Percentiles rank a stretch among this genome's conserved stretches.
Conservation (phyloP, 2,113 vertebrate genomes). For the Mesocricetus auratus region DNA sequence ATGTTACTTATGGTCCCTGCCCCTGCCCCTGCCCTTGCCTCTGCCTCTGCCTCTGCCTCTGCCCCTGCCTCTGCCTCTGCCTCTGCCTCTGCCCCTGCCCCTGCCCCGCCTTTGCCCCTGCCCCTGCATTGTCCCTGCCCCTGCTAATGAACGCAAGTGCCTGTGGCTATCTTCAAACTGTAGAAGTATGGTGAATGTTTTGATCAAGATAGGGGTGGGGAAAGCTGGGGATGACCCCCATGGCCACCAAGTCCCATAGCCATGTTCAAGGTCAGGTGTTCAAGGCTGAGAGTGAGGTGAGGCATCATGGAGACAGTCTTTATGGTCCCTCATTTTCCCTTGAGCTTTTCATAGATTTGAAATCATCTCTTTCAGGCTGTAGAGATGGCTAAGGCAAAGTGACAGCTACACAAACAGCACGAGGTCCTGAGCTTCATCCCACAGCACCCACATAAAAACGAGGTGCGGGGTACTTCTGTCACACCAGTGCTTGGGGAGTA, state of each 20-base stretch:
- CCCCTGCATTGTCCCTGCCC: neutral
- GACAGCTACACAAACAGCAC: neutral
- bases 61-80: neutral
- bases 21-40: neutral
- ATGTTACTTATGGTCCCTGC: neutral
- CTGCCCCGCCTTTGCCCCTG: neutral
- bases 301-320: neutral
- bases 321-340: neutral
- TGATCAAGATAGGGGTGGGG: neutral
- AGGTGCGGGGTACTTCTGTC: too few species aligned
- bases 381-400: neutral
- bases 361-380: neutral
- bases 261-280: neutral
- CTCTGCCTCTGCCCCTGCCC: neutral
- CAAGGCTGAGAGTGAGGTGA: neutral
- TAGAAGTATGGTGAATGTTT: neutral
- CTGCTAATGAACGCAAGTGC: neutral
- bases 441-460: neutral
- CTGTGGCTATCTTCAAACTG: too few species aligned
- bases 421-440: neutral
- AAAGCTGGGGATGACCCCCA: accelerated
- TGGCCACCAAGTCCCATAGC: neutral
- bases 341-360: neutral
- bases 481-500: neutral
- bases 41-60: neutral